Evolutionary conservation across 1,140 invertebrate genomes (phyloP).

Genomic region (Bombus fervidus): DNA sequence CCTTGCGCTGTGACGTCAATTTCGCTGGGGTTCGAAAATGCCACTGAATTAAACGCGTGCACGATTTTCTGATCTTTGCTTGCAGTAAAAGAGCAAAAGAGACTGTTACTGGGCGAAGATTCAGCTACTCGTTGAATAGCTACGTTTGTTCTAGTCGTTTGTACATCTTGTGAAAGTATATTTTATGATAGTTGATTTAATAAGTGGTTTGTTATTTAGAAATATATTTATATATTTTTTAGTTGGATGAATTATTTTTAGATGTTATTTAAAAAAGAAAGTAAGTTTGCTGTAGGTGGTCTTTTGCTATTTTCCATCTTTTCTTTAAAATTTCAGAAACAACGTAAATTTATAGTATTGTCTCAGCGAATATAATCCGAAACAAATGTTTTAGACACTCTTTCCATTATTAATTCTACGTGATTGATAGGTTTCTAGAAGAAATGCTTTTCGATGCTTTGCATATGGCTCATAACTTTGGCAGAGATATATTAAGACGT

Average conservation of each 20-base stretch:
- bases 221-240: too few species aligned
- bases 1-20: neutral
- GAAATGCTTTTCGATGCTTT: neutral
- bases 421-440: neutral
- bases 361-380: neutral
- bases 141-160: neutral
- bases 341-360: neutral
- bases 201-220: too few species aligned
- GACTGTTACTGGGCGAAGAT: neutral
- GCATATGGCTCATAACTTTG: neutral
- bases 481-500: slow-evolving; percentile 1
- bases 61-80: neutral
- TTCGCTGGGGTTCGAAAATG: neutral
- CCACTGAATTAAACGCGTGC: neutral
- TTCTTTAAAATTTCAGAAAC: neutral
- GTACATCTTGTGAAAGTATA: neutral
- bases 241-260: too few species aligned
- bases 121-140: neutral
- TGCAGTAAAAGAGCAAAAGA: neutral
- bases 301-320: neutral
- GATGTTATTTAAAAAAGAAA: too few species aligned
- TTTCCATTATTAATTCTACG: neutral
- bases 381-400: neutral
- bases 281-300: too few species aligned
- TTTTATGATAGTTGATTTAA: neutral